Percentiles rank a stretch among this genome's conserved stretches.
Conservation (phyloP, 2,888 invertebrate species). For the Drosophila macrospina region DNA sequence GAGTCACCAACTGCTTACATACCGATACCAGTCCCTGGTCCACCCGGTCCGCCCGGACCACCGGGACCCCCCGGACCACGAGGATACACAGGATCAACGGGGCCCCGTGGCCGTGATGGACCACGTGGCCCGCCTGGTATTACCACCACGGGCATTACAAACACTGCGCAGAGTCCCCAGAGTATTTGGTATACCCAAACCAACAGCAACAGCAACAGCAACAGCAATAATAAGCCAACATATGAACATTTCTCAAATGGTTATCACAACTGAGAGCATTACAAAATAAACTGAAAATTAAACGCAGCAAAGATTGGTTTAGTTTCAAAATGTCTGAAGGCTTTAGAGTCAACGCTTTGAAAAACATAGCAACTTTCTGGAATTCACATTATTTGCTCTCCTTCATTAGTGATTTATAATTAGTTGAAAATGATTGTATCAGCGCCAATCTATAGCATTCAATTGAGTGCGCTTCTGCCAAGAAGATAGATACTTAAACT, state of each 20-base stretch:
- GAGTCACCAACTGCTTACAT: conserved; percentile 48
- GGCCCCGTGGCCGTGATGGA: conserved; percentile 51
- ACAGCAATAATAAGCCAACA: conserved; percentile 45
- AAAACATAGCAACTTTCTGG: no score
- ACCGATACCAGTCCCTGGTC: conserved; percentile 63
- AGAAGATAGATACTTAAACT: no score
- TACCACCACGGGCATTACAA: conserved; percentile 3
- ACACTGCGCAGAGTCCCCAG: conserved; percentile 43
- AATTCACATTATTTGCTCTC: no score
- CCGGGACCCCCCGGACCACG: conserved; percentile 39
- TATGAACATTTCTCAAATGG: conserved; percentile 59
- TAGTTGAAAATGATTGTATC: no score
- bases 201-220: conserved; percentile 23
- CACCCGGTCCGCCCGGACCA: conserved; percentile 62
- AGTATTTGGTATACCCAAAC: conserved; percentile 63
- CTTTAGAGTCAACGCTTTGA: neutral
- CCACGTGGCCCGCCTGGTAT: conserved; percentile 50
- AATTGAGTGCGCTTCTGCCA: no score
- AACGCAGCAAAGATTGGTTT: neutral
- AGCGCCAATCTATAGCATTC: no score
- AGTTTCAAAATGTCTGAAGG: neutral
- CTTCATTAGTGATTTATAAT: no score
- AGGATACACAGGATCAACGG: conserved; percentile 42
- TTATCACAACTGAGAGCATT: conserved; percentile 59
- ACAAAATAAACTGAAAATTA: conserved; percentile 6